Evolutionary conservation across 2,797 vertebrate genomes (phyloP).

Genomic region (Crypturellus tataupa): DNA sequence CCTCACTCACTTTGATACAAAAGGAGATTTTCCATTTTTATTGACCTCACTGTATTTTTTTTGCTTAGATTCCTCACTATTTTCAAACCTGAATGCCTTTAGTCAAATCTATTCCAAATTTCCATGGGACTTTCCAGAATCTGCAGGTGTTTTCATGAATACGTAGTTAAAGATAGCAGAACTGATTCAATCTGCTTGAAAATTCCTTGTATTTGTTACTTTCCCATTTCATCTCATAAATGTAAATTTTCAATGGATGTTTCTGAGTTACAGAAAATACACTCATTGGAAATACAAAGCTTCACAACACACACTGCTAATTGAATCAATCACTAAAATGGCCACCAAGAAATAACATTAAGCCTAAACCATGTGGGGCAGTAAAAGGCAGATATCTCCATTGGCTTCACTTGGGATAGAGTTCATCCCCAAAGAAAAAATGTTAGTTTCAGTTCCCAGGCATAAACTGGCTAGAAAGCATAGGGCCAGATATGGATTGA

Average conservation of each 20-base stretch:
- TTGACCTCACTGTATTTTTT: not conserved
- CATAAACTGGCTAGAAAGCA: not conserved
- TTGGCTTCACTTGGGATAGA: not conserved
- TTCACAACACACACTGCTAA: not conserved
- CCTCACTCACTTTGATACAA: not conserved
- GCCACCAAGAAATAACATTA: not conserved
- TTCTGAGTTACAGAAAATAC: not conserved
- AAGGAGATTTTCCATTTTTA: not conserved
- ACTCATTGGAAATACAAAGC: not conserved
- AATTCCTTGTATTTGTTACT: not conserved
- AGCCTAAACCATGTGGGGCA: not conserved
- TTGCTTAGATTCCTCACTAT: not conserved
- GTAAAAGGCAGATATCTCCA: not conserved
- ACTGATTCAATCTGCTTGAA: not conserved
- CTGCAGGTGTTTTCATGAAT: conserved; percentile 44
- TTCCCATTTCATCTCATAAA: not conserved
- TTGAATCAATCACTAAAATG: not conserved
- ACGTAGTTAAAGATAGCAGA: conserved; percentile 40
- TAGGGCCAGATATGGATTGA: not conserved
- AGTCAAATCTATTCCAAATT: conserved; percentile 1
- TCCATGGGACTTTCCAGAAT: not conserved
- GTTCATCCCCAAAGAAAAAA: not conserved
- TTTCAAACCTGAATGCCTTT: not conserved
- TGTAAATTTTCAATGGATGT: not conserved
- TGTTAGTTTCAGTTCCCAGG: not conserved